phyloP scores from a whole-genome alignment of 2,888 invertebrate species.

The Bimastos eiseni region DNA sequence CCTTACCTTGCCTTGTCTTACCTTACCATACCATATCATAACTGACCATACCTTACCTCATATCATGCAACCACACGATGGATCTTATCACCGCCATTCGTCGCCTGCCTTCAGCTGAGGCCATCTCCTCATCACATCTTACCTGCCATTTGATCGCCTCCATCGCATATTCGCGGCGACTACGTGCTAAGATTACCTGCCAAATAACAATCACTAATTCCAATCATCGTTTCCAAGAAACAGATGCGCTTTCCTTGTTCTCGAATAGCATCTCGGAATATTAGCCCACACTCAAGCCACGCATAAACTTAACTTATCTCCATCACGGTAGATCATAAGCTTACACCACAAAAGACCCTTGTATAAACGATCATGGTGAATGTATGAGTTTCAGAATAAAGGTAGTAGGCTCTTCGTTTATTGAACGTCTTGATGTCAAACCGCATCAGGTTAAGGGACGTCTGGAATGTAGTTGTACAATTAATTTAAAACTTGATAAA shows the following conservation, averaged over 20 bases:
- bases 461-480: no score
- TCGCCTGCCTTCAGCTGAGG: not conserved
- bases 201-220: not conserved
- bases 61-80: not conserved
- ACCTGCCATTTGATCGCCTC: not conserved
- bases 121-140: not conserved
- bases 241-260: not conserved
- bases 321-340: no score
- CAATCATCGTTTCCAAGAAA: not conserved
- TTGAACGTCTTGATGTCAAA: no score
- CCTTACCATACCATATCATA: not conserved
- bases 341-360: no score
- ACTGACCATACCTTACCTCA: no score
- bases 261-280: not conserved
- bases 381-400: no score
- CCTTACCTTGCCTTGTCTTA: not conserved
- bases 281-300: not conserved
- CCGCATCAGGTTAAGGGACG: no score
- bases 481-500: no score
- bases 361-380: no score
- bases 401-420: no score
- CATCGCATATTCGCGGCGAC: not conserved
- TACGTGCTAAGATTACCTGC: not conserved
- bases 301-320: no score
- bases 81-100: not conserved